Conservation (phyloP, 2,888 invertebrate species). For the Brachypterus glaber region DNA sequence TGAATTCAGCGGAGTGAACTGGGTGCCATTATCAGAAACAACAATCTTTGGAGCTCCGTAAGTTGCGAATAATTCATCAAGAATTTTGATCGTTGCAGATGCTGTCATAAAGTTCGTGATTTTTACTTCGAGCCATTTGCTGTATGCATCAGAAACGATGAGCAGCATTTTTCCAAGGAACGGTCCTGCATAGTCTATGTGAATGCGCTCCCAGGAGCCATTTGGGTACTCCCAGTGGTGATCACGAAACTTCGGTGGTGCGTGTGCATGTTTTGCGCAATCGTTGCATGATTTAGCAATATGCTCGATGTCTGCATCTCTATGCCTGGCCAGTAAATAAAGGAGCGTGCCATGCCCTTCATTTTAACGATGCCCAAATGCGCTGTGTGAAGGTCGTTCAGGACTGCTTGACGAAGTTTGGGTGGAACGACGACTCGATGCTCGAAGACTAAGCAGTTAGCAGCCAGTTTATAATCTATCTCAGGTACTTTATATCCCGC, state of each 20-base stretch:
- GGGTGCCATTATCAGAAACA: constrained; percentile 27
- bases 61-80: constrained; percentile 15
- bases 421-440: constrained; percentile 19
- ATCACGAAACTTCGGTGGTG: constrained; percentile 16
- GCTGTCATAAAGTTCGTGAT: constrained; percentile 15
- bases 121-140: constrained; percentile 22
- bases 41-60: constrained; percentile 25
- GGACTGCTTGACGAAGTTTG: constrained; percentile 13
- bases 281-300: constrained; percentile 20
- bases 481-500: constrained; percentile 10
- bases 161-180: constrained; percentile 16
- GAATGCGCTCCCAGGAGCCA: constrained; percentile 25
- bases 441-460: constrained; percentile 15
- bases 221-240: constrained; percentile 24
- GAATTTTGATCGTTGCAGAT: constrained; percentile 13
- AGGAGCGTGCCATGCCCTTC: constrained; percentile 24
- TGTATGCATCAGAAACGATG: constrained; percentile 19
- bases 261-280: constrained; percentile 15
- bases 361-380: constrained; percentile 26
- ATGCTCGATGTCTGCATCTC: constrained; percentile 24
- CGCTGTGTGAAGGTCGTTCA: constrained; percentile 21
- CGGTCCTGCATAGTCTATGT: constrained; percentile 30
- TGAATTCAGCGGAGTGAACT: constrained; percentile 31
- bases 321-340: constrained; percentile 22
- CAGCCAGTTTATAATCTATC: constrained; percentile 12